Conservation (phyloP, 2,113 vertebrate genomes). For the Toxostoma redivivum region DNA sequence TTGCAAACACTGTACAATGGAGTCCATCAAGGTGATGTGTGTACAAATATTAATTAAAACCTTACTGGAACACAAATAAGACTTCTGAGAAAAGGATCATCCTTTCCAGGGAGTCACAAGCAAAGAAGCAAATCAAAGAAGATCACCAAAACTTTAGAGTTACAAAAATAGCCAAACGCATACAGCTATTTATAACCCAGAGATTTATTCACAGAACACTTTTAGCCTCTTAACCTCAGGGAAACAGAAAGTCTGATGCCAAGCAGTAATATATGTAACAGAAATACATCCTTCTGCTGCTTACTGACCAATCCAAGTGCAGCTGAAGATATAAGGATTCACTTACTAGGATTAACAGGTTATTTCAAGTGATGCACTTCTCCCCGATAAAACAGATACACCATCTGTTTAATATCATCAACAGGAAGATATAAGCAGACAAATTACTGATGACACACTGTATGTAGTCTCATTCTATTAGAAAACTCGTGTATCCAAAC, state of each 20-base stretch:
- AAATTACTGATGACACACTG: not conserved
- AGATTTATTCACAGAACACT: not conserved
- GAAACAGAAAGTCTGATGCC: not conserved
- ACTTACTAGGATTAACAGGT: slow-evolving; percentile 26
- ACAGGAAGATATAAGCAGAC: not conserved
- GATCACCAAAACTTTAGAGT: not conserved
- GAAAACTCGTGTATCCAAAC: not conserved
- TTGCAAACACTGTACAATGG: not conserved
- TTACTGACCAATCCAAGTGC: not conserved
- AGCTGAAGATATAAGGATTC: not conserved
- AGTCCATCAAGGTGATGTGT: not conserved
- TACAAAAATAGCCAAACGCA: not conserved
- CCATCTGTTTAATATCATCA: slow-evolving; percentile 13
- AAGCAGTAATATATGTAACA: not conserved
- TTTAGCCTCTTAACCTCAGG: not conserved
- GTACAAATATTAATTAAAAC: not conserved
- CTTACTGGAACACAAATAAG: not conserved
- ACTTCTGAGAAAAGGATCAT: slow-evolving; percentile 8
- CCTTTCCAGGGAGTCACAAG: not conserved
- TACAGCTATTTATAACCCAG: not conserved
- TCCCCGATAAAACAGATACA: not conserved
- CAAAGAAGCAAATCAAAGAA: slow-evolving; percentile 2
- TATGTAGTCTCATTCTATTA: not conserved
- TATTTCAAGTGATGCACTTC: slow-evolving; percentile 12
- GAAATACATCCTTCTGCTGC: not conserved